Base-by-base conservation (phyloP, 1,140 invertebrate species). In the Maconellicoccus hirsutus region DNA sequence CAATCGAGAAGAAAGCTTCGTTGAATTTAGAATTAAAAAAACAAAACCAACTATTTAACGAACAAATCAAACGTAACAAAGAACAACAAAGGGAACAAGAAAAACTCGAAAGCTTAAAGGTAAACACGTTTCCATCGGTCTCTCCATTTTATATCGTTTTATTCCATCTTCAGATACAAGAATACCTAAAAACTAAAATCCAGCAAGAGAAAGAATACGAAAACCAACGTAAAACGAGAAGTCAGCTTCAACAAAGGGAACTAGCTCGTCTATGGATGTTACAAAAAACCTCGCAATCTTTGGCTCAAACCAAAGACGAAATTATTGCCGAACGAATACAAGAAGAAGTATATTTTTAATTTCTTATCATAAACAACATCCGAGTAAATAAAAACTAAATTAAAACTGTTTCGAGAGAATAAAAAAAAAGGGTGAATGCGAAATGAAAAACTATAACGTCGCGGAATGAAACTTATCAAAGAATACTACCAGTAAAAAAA, bases 91-190 rank as follows among this genome's bases (percentile, higher is more conserved):
- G 61, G 4, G 61, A 66, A 26, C 61, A 25, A 26, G 61, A 66
- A 66, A 66, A 66, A 23, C 61, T 66, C 22, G 61, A 66, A 66
- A 66, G 25, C 25, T 66, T 66, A 66, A 66, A 66, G 61, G 61
- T 66, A 14, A 66, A 26, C 10, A 25, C 10, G 2, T 23, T 23
- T 23, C 19, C 22, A 23, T 66, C 22, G 8, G 61, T 10, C 19
- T 23, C 3, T 23, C 42, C 2, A 16, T 16, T 2, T 16, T 16
- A 8, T 16, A 8, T 19, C 2, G n/a, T 16, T 23, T 4, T 14
- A 4, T 66, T 66, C 16, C 2, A 6, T 23, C 3, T 66, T 23
- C 61, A 66, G 61, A 66, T 66, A 23, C 61, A 66, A 66, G 61
- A 66, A 66, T 66, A 66, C 61, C 21, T 66, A 12, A 66, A 66